Evolutionary conservation across 2,113 vertebrate species (phyloP), one percentile per base, ranked within the genome.

Genomic region (Symphodus melops): DNA sequence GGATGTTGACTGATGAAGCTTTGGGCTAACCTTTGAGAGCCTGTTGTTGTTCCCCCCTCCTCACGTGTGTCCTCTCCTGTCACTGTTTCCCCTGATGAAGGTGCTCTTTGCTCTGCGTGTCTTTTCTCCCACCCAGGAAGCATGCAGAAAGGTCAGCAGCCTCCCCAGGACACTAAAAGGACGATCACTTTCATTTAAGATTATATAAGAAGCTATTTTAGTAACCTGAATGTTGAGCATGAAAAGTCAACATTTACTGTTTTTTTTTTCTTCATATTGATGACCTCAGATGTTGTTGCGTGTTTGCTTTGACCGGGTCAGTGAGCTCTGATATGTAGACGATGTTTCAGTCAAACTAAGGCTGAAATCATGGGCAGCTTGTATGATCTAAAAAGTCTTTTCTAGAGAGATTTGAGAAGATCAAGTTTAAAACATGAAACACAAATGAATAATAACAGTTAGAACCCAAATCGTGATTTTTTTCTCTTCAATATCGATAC

Each of bases 171-270:
- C 20, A 10, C 66, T 9, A 1, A 54, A 39, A 63, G 56, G 63
- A 75, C 60, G 1, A 51, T 70, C 39, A 5, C 69, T 73, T 84
- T 78, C 70, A 72, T 75, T 55, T 48, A 23, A 81, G 21, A 55
- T 87, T 86, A 85, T 54, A 67, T 89, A 86, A 89, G 72, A 52
- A 23, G 75, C 69, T 86, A 75, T 86, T 86, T 89, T 64, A 66
- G 58, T 51, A 41, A 42, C 53, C 61, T 75, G 28, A 52, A 53
- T 46, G 72, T 10, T 46, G 60, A 1, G 74, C 60, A 60, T 71
- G 23, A 62, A 72, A 67, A 63, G 13, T 62, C 28, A 84, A 64
- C 41, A 55, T 56, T 53, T 56, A 16, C 37, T 42, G 13, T 33
- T 67, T 64, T 52, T 55, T 8, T 33, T 67, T 65, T 57, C 46